Conservation (phyloP, 1,140 invertebrate genomes). For the Aphidius gifuensis region DNA sequence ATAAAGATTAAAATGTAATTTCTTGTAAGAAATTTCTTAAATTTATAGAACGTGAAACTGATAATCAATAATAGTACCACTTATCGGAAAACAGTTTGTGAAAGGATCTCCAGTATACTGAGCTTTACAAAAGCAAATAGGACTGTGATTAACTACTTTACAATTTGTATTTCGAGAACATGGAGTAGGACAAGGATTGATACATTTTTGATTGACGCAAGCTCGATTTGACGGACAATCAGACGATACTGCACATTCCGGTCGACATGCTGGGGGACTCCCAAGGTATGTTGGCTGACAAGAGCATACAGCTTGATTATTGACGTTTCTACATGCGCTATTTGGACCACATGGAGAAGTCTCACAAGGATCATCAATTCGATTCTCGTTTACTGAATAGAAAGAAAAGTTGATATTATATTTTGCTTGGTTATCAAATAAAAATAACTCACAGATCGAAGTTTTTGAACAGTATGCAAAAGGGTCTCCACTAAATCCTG, state of each 20-base stretch:
- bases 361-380: constrained; percentile 57
- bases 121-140: constrained; percentile 58
- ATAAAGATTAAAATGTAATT: constrained; percentile 23
- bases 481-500: constrained; percentile 72
- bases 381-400: neutral
- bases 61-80: neutral
- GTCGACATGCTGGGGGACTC: constrained; percentile 62
- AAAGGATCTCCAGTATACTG: constrained; percentile 64
- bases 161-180: constrained; percentile 51
- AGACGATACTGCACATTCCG: constrained; percentile 55
- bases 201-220: constrained; percentile 50
- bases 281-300: constrained; percentile 64
- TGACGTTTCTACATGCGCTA: constrained; percentile 65
- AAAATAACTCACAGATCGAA: constrained; percentile 28
- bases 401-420: neutral
- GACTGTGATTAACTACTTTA: constrained; percentile 49
- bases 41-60: constrained; percentile 31
- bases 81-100: constrained; percentile 33
- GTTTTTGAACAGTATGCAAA: constrained; percentile 57
- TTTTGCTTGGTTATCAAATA: neutral
- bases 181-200: constrained; percentile 47
- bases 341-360: constrained; percentile 67
- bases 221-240: constrained; percentile 46
- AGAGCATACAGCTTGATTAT: constrained; percentile 59
- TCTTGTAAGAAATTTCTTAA: neutral